Base-by-base conservation (phyloP, 1,140 invertebrate genomes). In the Sarcophaga peregrina region DNA sequence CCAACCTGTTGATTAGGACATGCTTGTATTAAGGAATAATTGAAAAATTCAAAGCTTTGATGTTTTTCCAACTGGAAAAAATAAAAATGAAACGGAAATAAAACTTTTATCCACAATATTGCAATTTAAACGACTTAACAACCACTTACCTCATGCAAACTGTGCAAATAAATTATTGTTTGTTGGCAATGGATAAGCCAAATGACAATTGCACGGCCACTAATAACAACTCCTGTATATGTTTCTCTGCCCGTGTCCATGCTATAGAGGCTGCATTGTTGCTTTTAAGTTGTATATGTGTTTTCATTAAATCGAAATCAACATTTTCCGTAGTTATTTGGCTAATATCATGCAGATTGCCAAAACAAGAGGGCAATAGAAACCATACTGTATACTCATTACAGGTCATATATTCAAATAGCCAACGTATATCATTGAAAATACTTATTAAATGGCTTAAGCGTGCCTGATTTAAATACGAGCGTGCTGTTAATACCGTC, bases 141-240 rank as follows among this genome's bases (percentile, higher is more conserved):
- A 68, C 62, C 10, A n/a, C n/a, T n/a, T 68, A 68, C 62, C 15
- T 68, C 9, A 20, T 68, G 9, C 62, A 68, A 68, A 25, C 62
- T 68, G 20, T 68, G 62, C 17, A 68, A 68, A 68, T 68, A 68
- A 20, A 68, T 68, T 17, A 68, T 68, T 20, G 17, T 68, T n/a
- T 68, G 62, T n/a, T 68, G 62, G 20, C 62, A 68, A 9, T 68
- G 62, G 62, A 68, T 68, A 20, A 68, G n/a, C 62, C 62, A 68
- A 68, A 68, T 25, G 62, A 7, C 17, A 68, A 5, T 25, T 68
- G 62, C 10, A 68, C 17, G 4, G 62, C 62, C 62, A 68, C 62
- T n/a, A 68, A 20, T 20, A 68, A 25, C 17, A 68, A 20, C 17
- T 68, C 62, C 10, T 68, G n/a, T 4, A 68, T n/a, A 68, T 68